A percentile compares a stretch with the other conserved stretches of the same genome.
phyloP scores from a whole-genome alignment of 2,797 vertebrate genomes.

The Characodon lateralis region DNA sequence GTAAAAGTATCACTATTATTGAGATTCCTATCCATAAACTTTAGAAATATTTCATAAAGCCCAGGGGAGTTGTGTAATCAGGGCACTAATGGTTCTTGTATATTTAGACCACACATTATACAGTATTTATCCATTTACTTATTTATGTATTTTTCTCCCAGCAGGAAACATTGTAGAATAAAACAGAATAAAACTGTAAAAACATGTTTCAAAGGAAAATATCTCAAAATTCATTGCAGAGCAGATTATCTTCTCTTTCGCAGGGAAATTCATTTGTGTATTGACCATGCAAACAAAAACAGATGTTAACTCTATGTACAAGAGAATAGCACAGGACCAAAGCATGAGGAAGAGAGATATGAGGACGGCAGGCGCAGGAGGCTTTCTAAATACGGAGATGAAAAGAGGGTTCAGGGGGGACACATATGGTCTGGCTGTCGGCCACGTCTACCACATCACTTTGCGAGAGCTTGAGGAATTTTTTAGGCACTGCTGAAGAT shows the following conservation, averaged over 20 bases:
- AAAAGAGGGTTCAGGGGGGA: slow-evolving; percentile 46
- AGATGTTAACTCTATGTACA: slow-evolving; percentile 24
- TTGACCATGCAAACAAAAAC: neutral
- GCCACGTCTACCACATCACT: slow-evolving; percentile 48
- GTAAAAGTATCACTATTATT: neutral
- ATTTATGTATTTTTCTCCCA: neutral
- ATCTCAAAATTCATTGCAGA: slow-evolving; percentile 6
- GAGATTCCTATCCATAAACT: neutral
- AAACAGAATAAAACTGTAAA: slow-evolving; percentile 9
- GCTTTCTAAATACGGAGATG: slow-evolving; percentile 45
- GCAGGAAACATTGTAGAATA: slow-evolving; percentile 1
- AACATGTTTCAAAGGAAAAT: slow-evolving; percentile 14
- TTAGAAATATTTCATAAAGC: slow-evolving; percentile 13
- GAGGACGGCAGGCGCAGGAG: slow-evolving; percentile 50
- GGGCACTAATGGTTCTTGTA: neutral
- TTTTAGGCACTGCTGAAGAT: slow-evolving; percentile 50
- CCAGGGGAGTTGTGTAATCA: neutral
- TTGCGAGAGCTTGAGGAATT: slow-evolving; percentile 68
- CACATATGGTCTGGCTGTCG: slow-evolving; percentile 49
- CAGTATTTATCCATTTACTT: slow-evolving; percentile 1
- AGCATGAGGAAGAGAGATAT: slow-evolving; percentile 42
- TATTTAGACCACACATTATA: neutral
- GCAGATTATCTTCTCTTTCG: slow-evolving; percentile 12
- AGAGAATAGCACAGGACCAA: slow-evolving; percentile 9
- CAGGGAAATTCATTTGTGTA: slow-evolving; percentile 15